phyloP scores from a whole-genome alignment of 2,888 invertebrate genomes.

The Masnerella sp. region DNA sequence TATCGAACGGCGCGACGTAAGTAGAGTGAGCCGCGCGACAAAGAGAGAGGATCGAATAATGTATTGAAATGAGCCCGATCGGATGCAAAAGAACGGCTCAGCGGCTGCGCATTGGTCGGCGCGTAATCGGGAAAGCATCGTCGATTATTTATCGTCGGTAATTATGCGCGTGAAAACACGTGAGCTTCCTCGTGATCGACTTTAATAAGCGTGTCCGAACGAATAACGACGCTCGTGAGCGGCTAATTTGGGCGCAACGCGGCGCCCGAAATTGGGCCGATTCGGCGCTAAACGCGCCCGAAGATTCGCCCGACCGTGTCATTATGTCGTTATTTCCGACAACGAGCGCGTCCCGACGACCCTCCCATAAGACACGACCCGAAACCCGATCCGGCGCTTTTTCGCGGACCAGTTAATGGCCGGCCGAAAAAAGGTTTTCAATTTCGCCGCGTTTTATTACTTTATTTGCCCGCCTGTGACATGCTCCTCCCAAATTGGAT shows the following conservation, averaged over 20 bases:
- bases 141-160: constrained; percentile 15
- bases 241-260: constrained; percentile 69
- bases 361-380: constrained; percentile 56
- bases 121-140: constrained; percentile 22
- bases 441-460: constrained; percentile 34
- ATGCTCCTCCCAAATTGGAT: constrained; percentile 7
- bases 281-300: constrained; percentile 68
- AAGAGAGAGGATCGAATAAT: no score
- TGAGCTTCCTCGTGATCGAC: constrained; percentile 13
- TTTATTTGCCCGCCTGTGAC: constrained; percentile 17
- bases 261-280: constrained; percentile 71
- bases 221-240: constrained; percentile 47
- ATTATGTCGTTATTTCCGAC: constrained; percentile 77
- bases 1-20: no score
- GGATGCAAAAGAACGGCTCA: no score
- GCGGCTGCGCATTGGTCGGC: no score
- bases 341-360: constrained; percentile 75
- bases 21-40: no score
- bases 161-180: constrained; percentile 36
- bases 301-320: constrained; percentile 74
- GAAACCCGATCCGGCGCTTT: constrained; percentile 47
- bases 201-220: constrained; percentile 45
- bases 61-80: no score
- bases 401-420: constrained; percentile 38
- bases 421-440: constrained; percentile 38